These are phyloP conservation scores for fruit fly (Drosophila melanogaster) DNA, from an alignment of 1,140 invertebrate genomes.

Conservation along the genomic window DNA sequence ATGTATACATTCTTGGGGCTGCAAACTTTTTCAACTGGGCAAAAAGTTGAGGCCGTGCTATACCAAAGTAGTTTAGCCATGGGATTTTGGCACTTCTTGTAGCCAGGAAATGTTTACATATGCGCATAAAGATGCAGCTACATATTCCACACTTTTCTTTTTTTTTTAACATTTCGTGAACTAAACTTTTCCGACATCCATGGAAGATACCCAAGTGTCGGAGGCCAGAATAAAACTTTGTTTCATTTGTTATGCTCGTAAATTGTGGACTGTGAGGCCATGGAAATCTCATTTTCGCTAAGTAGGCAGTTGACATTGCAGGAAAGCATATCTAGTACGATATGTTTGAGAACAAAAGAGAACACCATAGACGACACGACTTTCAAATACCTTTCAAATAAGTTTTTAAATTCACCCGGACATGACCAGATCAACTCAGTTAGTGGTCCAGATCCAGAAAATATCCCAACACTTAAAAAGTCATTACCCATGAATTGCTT, in stretches of 20 bases:
- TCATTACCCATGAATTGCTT: not conserved
- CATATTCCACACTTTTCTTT: not conserved
- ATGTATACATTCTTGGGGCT: slow-evolving; percentile 24
- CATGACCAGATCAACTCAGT: too few species aligned
- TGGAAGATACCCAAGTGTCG: slow-evolving; percentile 7
- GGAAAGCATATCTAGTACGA: slow-evolving; percentile 11
- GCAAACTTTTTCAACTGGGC: slow-evolving; percentile 44
- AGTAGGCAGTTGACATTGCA: slow-evolving; percentile 39
- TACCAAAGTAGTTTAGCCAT: slow-evolving; percentile 62
- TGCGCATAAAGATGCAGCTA: slow-evolving; percentile 71
- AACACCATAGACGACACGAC: too few species aligned
- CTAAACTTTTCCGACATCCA: not conserved
- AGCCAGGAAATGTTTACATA: slow-evolving; percentile 74
- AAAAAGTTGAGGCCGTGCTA: slow-evolving; percentile 38
- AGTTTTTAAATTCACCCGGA: too few species aligned
- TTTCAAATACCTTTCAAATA: too few species aligned
- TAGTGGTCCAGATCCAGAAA: too few species aligned
- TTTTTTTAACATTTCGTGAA: not conserved
- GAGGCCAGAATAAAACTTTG: slow-evolving; percentile 42
- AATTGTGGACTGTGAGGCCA: slow-evolving; percentile 54
- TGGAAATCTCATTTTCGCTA: slow-evolving; percentile 65
- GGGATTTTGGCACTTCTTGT: slow-evolving; percentile 62
- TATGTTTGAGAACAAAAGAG: not conserved
- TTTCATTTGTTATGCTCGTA: slow-evolving; percentile 64
- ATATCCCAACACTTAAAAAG: too few species aligned